Evolutionary conservation across 2,113 vertebrate genomes (phyloP).

Genomic region (Oreochromis spilurus): DNA sequence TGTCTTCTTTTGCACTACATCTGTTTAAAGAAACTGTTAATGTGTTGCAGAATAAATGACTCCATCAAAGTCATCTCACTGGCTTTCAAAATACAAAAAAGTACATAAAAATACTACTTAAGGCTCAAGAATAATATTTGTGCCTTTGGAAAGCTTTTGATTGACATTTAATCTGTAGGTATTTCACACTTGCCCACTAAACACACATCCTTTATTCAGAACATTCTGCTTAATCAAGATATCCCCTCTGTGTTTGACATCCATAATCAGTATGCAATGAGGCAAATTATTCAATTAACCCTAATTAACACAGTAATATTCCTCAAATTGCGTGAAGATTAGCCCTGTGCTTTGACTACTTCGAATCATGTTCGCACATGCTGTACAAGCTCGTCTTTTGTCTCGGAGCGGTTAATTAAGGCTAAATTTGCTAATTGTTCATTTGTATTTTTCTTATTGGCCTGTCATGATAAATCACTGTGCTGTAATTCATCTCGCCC

Average conservation of each 20-base stretch:
- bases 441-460: slow-evolving; percentile 71
- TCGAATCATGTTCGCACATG: slow-evolving; percentile 46
- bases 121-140: neutral
- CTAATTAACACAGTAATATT: slow-evolving; percentile 69
- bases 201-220: neutral
- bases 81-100: neutral
- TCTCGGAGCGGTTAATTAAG: slow-evolving; percentile 64
- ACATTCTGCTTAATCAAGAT: slow-evolving; percentile 37
- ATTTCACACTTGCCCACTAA: slow-evolving; percentile 1
- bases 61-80: neutral
- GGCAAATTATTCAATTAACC: slow-evolving; percentile 69
- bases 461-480: slow-evolving; percentile 64
- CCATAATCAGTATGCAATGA: slow-evolving; percentile 47
- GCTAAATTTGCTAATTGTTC: slow-evolving; percentile 70
- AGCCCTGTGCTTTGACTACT: slow-evolving; percentile 38
- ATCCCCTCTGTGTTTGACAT: slow-evolving; percentile 50
- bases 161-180: neutral
- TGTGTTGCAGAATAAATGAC: neutral
- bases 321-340: slow-evolving; percentile 50
- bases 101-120: neutral
- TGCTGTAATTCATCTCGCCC: slow-evolving; percentile 55
- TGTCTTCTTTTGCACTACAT: neutral
- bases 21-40: neutral
- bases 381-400: slow-evolving; percentile 61
- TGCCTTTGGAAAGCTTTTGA: neutral